Percentiles rank a stretch among this genome's conserved stretches.
phyloP scores from a whole-genome alignment of 2,888 invertebrate genomes.

The Choreutis nemorana region DNA sequence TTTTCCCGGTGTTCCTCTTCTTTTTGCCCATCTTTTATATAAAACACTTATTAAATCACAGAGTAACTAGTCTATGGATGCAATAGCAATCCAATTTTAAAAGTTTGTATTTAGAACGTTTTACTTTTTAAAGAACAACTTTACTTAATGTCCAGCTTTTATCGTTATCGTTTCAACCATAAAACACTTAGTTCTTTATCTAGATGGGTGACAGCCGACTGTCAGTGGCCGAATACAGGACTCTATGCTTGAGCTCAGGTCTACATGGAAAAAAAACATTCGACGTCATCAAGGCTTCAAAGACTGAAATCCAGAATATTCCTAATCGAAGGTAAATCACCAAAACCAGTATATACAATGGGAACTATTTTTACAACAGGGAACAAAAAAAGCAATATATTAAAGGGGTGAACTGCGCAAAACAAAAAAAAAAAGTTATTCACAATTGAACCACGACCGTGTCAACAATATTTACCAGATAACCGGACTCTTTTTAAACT shows the following conservation, averaged over 20 bases:
- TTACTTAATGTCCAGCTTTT: constrained; percentile 20
- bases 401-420: constrained; percentile 5
- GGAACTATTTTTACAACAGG: neutral
- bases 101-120: constrained; percentile 18
- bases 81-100: constrained; percentile 7
- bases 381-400: constrained; percentile 4
- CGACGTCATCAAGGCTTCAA: constrained; percentile 15
- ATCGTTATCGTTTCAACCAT: constrained; percentile 18
- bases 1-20: constrained; percentile 50
- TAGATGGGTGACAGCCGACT: constrained; percentile 18
- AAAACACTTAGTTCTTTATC: constrained; percentile 22
- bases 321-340: neutral
- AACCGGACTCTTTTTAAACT: too few relatives aligned
- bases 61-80: neutral
- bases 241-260: constrained; percentile 38
- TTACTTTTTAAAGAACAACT: constrained; percentile 14
- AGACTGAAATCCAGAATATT: constrained; percentile 10
- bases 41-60: constrained; percentile 17
- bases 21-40: constrained; percentile 55
- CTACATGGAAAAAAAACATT: constrained; percentile 12
- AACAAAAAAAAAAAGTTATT: constrained; percentile 10
- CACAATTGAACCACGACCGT: constrained; percentile 6
- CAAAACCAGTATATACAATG: neutral
- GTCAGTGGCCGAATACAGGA: constrained; percentile 39
- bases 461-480: constrained; percentile 31